A percentile compares a stretch with the other conserved stretches of the same genome.
These are phyloP conservation scores for Acanthacorydalis orientalis DNA, from an alignment of 2,888 invertebrate species.

Conservation along the genomic window DNA sequence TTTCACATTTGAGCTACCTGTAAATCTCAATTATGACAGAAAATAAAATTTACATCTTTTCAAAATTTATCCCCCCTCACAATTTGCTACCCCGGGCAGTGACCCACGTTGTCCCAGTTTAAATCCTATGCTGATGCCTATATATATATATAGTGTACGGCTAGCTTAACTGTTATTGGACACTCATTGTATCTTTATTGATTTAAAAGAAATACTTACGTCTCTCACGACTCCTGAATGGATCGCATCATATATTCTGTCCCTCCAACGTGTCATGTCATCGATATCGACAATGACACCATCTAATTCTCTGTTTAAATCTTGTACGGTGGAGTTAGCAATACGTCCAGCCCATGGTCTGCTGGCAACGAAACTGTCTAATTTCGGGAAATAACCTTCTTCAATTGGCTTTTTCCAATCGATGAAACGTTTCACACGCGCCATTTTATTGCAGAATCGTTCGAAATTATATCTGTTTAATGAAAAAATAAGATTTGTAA, in stretches of 20 bases:
- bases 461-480: conserved; percentile 53
- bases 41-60: no score
- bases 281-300: conserved; percentile 46
- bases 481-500: no score
- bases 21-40: no score
- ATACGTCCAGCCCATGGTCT: conserved; percentile 60
- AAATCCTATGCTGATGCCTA: no score
- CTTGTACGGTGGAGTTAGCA: conserved; percentile 32
- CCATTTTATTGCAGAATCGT: conserved; percentile 52
- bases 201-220: conserved; percentile 23
- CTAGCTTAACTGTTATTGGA: no score
- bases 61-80: no score
- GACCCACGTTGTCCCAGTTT: no score
- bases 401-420: conserved; percentile 51
- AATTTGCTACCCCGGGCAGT: no score
- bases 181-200: no score
- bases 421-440: conserved; percentile 41
- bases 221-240: conserved; percentile 40
- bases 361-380: conserved; percentile 61
- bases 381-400: conserved; percentile 72
- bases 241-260: conserved; percentile 53
- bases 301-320: conserved; percentile 51
- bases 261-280: conserved; percentile 61
- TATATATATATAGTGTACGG: no score
- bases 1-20: no score